Evolutionary conservation across 2,113 vertebrate species (phyloP).

Genomic region (Bos indicus): DNA sequence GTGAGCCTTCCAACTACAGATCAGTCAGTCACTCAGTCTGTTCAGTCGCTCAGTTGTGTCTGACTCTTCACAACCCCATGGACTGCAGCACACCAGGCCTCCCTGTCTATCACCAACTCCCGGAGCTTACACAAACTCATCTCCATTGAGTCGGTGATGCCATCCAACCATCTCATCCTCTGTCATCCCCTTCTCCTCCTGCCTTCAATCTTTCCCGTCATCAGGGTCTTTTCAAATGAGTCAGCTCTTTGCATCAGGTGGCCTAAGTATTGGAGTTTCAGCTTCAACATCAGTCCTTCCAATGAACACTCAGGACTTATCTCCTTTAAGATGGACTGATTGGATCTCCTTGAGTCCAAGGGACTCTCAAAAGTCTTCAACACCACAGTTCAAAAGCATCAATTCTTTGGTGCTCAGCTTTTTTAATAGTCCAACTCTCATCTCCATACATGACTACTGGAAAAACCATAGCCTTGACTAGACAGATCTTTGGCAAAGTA

Average conservation of each 20-base stretch:
- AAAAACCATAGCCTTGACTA: background rate
- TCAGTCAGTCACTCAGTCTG: background rate
- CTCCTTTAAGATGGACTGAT: background rate
- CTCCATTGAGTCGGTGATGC: background rate
- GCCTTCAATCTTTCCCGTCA: background rate
- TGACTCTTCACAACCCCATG: background rate
- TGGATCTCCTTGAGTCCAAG: background rate
- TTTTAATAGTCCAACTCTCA: background rate
- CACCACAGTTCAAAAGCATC: background rate
- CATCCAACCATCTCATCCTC: background rate
- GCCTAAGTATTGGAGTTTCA: background rate
- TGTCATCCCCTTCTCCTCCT: background rate
- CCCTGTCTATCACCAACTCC: background rate
- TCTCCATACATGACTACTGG: background rate
- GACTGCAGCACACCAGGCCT: background rate
- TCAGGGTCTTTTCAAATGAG: background rate
- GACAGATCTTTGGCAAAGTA: background rate
- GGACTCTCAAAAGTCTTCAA: background rate
- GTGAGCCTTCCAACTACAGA: background rate
- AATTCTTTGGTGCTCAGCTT: background rate
- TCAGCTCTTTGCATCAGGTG: background rate
- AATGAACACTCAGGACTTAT: background rate
- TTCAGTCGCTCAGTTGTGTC: accelerated
- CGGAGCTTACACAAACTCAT: background rate
- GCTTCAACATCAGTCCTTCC: background rate